Percentiles rank a stretch among this genome's conserved stretches.
These are phyloP conservation scores for Felis chaus DNA, from an alignment of 2,113 vertebrate species.

Conservation along the genomic window DNA sequence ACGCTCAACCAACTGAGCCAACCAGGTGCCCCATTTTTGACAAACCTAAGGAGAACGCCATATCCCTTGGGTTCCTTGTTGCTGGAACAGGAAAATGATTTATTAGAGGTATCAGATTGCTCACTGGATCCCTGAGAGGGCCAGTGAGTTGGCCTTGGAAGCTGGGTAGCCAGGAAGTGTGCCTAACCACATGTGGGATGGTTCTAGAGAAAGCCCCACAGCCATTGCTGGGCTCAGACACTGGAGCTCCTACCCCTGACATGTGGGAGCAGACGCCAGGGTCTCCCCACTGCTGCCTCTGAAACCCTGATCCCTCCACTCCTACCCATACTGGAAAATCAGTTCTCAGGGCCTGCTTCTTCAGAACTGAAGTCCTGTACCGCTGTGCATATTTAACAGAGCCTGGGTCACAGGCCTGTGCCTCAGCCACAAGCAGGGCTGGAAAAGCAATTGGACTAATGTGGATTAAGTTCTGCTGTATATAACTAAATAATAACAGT, in stretches of 20 bases:
- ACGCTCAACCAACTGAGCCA: no score
- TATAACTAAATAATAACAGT: not conserved
- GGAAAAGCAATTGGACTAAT: not conserved
- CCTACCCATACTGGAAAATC: not conserved
- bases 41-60: not conserved
- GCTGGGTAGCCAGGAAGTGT: not conserved
- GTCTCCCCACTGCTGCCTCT: not conserved
- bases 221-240: not conserved
- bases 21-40: no score
- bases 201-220: not conserved
- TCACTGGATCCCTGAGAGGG: not conserved
- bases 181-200: not conserved
- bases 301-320: not conserved
- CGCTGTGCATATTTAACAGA: not conserved
- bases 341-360: not conserved
- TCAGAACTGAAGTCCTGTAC: not conserved
- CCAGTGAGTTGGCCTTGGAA: not conserved
- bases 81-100: not conserved
- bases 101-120: not conserved
- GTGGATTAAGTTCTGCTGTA: not conserved
- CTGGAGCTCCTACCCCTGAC: not conserved
- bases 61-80: not conserved
- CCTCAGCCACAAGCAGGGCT: not conserved
- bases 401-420: not conserved
- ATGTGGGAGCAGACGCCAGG: rapidly evolving